These are phyloP conservation scores for Patiria miniata DNA, from an alignment of 35 echinoderm and acorn worm species.

Conservation along the genomic window DNA sequence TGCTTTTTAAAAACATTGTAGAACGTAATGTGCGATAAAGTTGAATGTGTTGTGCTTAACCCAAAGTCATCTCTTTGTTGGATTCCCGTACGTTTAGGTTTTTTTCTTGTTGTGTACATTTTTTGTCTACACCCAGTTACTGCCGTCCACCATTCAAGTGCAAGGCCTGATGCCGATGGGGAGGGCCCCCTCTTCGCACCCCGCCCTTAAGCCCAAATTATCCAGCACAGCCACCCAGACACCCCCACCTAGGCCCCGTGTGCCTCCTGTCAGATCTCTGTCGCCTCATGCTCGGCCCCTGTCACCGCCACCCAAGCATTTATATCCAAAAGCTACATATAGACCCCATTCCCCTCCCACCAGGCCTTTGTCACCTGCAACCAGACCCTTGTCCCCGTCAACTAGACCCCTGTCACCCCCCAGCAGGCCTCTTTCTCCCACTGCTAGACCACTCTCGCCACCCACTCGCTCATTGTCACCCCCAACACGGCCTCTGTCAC, in stretches of 20 bases:
- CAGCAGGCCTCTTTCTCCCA: neutral
- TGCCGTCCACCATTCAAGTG: conserved; percentile 10
- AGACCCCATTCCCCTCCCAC: neutral
- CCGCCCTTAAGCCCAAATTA: neutral
- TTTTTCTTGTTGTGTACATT: neutral
- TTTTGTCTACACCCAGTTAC: conserved; percentile 14
- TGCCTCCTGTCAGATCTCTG: conserved; percentile 3
- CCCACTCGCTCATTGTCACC: neutral
- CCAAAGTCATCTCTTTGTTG: too few relatives aligned
- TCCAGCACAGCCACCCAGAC: conserved; percentile 27
- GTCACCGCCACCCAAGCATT: conserved; percentile 13
- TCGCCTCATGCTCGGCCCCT: neutral
- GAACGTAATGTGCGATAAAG: neutral
- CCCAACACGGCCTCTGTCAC: neutral
- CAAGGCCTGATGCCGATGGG: neutral
- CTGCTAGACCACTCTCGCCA: neutral
- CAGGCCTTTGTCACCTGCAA: neutral
- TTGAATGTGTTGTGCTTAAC: neutral
- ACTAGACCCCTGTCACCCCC: neutral
- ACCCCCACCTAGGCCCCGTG: conserved; percentile 27
- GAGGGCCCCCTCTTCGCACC: neutral
- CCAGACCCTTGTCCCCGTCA: neutral
- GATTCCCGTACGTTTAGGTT: too few relatives aligned
- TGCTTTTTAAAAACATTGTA: too few relatives aligned
- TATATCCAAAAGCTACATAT: neutral